Percentiles rank a stretch among this genome's conserved stretches.
Evolutionary conservation across 2,888 invertebrate genomes (phyloP).

Genomic region (Diarsia rubi): DNA sequence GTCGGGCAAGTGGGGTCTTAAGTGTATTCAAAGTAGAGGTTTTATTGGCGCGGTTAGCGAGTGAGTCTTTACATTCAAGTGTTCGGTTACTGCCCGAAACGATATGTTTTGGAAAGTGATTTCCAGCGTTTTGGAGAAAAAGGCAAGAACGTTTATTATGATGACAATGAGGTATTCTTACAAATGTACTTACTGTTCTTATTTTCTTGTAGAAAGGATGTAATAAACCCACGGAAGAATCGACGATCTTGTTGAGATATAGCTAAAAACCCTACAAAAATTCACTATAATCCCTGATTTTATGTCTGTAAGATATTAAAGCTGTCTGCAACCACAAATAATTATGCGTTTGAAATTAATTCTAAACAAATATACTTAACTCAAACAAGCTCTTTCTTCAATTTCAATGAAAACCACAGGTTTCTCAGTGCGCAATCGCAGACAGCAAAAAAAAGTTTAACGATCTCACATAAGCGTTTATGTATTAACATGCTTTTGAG

Average conservation of each 20-base stretch:
- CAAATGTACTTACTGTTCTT: too few relatives aligned
- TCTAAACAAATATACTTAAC: not conserved
- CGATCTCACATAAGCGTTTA: not conserved
- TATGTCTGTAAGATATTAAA: not conserved
- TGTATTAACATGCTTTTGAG: constrained; percentile 1
- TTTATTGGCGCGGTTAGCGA: constrained; percentile 60
- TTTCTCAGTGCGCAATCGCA: too few relatives aligned
- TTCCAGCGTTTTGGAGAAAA: not conserved
- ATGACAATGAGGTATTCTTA: not conserved
- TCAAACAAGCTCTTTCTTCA: not conserved
- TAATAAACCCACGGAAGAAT: too few relatives aligned
- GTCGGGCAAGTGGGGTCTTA: constrained; percentile 1
- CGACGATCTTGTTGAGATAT: too few relatives aligned
- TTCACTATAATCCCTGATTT: too few relatives aligned
- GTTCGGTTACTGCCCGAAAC: constrained; percentile 15
- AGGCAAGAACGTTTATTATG: constrained; percentile 5
- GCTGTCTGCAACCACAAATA: not conserved
- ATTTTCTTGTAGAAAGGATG: not conserved
- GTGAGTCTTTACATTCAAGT: constrained; percentile 45
- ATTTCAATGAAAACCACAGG: not conserved
- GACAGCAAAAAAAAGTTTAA: not conserved
- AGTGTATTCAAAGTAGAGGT: constrained; percentile 55
- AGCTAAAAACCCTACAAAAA: too few relatives aligned
- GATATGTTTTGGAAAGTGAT: constrained; percentile 19
- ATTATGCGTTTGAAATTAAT: constrained; percentile 7